Evolutionary conservation across 2,888 invertebrate genomes (phyloP).

Genomic region (Nomada fabriciana): DNA sequence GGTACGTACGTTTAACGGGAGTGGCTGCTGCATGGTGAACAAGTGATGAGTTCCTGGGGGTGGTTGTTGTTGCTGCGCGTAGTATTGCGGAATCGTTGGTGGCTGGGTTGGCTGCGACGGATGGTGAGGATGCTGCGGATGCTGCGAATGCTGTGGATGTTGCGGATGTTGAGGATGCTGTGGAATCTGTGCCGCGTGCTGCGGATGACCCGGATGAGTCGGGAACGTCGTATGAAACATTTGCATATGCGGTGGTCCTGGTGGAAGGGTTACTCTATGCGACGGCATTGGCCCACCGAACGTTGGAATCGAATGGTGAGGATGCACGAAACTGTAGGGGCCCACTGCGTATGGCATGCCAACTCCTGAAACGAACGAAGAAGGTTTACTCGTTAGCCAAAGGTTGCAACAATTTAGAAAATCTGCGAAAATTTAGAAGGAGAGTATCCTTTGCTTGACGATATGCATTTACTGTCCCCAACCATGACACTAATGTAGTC

Average conservation of each 20-base stretch:
- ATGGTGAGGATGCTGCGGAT: constrained; percentile 78
- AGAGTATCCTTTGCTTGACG: too few species aligned
- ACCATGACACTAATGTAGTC: too few species aligned
- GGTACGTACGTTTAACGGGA: constrained; percentile 79
- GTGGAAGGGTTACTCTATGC: constrained; percentile 84
- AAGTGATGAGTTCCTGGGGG: constrained; percentile 82
- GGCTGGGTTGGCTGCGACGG: constrained; percentile 85
- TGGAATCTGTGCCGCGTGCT: constrained; percentile 77
- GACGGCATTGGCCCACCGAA: constrained; percentile 86
- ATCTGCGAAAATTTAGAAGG: too few species aligned
- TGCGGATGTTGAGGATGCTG: constrained; percentile 80
- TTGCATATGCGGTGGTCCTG: constrained; percentile 85
- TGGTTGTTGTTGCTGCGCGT: constrained; percentile 81
- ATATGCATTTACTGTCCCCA: too few species aligned
- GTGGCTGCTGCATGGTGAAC: constrained; percentile 82
- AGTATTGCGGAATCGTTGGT: constrained; percentile 85
- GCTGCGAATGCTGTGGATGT: constrained; percentile 84
- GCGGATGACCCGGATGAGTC: constrained; percentile 81
- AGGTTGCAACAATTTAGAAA: background rate
- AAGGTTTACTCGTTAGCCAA: background rate
- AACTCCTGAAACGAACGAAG: constrained; percentile 77
- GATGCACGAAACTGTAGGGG: constrained; percentile 91
- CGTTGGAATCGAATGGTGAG: constrained; percentile 85
- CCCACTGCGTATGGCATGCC: constrained; percentile 87
- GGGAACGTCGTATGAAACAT: constrained; percentile 85